Conservation (phyloP, 2,113 vertebrate genomes). For the Actenoides hombroni region DNA sequence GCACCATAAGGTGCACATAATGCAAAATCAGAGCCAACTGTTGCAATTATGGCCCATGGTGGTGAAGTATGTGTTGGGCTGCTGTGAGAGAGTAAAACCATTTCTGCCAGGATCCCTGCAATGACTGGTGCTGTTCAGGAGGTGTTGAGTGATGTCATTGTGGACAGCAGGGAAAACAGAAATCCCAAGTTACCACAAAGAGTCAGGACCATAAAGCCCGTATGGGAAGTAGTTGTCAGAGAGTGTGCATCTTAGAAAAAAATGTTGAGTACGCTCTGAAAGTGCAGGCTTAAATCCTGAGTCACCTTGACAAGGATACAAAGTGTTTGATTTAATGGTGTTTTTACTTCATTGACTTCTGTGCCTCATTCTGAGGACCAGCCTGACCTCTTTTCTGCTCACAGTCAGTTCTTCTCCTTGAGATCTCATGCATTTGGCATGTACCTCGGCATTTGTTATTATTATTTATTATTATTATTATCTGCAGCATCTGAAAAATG, state of each 20-base stretch:
- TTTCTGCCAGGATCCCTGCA: background rate
- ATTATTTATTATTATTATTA: conserved; percentile 46
- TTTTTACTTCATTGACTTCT: conserved; percentile 24
- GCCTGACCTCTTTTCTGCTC: background rate
- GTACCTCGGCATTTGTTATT: background rate
- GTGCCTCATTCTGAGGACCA: background rate
- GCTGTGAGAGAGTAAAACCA: accelerated
- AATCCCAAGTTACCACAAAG: background rate
- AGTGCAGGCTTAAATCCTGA: background rate
- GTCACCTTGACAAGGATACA: background rate
- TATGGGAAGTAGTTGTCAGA: background rate
- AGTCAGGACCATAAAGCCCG: background rate
- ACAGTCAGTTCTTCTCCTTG: background rate
- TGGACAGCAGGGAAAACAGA: background rate
- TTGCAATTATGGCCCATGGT: background rate
- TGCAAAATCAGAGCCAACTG: background rate
- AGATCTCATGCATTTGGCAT: background rate
- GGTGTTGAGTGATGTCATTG: background rate
- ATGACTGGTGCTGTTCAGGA: background rate
- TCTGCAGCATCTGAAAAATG: conserved; percentile 13
- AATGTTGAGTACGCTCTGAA: background rate
- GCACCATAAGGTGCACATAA: background rate
- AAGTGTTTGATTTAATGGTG: background rate
- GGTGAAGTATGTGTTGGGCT: background rate
- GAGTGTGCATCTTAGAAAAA: background rate